Base-by-base conservation (phyloP, 2,888 invertebrate genomes). In the Drosophila leonis region DNA sequence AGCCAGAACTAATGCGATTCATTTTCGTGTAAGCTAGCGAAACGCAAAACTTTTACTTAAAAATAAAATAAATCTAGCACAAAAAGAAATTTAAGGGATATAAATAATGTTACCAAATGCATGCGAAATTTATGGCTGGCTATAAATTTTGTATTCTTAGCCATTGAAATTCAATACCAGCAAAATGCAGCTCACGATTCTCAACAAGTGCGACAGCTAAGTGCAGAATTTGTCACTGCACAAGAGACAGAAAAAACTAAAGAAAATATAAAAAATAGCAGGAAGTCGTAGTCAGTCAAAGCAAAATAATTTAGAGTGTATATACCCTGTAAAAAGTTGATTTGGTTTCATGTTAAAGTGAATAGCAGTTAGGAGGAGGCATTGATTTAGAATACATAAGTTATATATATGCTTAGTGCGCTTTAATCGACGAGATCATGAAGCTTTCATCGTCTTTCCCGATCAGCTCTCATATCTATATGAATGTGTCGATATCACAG, bases 151-250 rank as follows among this genome's bases (percentile, higher is more conserved):
- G 61, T 66, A 72, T 70, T 51, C 57, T 59, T 46, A 46, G 72
- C n/a, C 48, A 57, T 51, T 83, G 89, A 80, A 86, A 86, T 78
- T 76, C 75, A 87, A 85, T 83, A 81, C 72, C 82, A 60, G 68
- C 49, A 39, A 78, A 83, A 86, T 81, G 76, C 87, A 71, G 74
- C 73, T 64, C 88, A 88, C 86, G 86, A 80, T 78, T 88, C 76
- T 83, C 88, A 80, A 67, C 84, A 83, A 84, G 84, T 83, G 88
- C 66, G 70, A 44, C 51, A 56, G 56, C 66, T 75, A 83, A 87
- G 78, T 77, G 83, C 75, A 73, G 13, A 78, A 88, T 84, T 86
- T 75, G 87, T 86, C 83, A 82, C 63, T 65, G 81, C 63, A 54
- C 44, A 29, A 33, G 37, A 20, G 15, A 37, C 15, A 12, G 24